Evolutionary conservation across 1,140 invertebrate genomes (phyloP), one percentile per base, ranked within the genome.

Genomic region (Drosophila virilis): DNA sequence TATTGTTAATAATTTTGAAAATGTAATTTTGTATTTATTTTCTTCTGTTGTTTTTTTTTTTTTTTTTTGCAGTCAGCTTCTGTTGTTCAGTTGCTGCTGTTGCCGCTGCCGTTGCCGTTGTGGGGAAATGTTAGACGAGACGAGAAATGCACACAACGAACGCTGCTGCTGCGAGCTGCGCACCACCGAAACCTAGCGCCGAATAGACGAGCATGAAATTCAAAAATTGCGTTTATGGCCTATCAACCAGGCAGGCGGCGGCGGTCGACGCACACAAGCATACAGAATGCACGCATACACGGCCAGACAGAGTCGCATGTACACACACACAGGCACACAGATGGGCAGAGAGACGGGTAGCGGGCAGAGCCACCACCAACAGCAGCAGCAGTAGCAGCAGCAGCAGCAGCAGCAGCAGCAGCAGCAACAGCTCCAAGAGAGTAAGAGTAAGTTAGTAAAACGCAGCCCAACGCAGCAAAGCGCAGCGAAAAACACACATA

Each of bases 181-280:
- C 91, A 91, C 88, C 81, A 91, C 91, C 91, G 90, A 92, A 91
- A 92, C 91, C 91, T 91, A 89, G 90, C 77, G 80, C 91, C 90
- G 91, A 92, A 92, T 92, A 92, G 89, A 91, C 89, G 74, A 90
- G 78, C 70, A 77, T 78, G 77, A 81, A 85, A 77, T 75, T 91
- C 71, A 74, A 77, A 88, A 92, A 80, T 84, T 92, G 78, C 90
- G 88, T 91, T 92, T 91, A 89, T 90, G 79, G 82, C 80, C 88
- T 90, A 85, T 78, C 74, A 80, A 90, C 59, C 80, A 74, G 69
- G 55, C 61, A 79, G 73, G 59, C 59, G 65, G 35, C 71, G n/a
- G 77, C 62, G 57, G 55, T 40, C 59, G 48, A 28, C 78, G 45
- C 77, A 65, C 38, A 68, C 61, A 72, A 50, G 62, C 51, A 37